Evolutionary conservation across 2,888 invertebrate species (phyloP).

Genomic region (Tridacna gigas): DNA sequence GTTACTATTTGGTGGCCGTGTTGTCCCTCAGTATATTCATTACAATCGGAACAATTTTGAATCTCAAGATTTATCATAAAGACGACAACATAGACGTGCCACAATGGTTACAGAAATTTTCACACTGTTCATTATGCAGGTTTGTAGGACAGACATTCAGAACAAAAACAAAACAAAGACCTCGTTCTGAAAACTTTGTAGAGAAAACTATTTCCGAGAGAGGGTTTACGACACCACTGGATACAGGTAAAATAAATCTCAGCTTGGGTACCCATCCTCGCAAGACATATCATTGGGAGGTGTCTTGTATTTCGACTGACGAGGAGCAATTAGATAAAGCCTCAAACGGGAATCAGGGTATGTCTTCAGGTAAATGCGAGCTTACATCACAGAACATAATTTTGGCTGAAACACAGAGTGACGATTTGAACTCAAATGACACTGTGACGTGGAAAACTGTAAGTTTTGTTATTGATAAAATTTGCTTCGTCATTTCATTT

Average conservation of each 20-base stretch:
- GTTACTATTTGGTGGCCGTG: constrained; percentile 5
- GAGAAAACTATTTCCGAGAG: not conserved
- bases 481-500: constrained; percentile 5
- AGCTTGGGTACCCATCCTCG: not conserved
- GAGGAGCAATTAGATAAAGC: not conserved
- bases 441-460: not conserved
- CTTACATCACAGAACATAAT: not conserved
- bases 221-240: no score
- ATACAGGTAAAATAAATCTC: no score
- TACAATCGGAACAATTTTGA: constrained; percentile 5
- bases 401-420: not conserved
- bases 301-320: not conserved
- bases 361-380: not conserved
- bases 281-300: not conserved
- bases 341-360: not conserved
- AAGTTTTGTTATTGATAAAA: not conserved
- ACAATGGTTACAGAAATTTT: not conserved
- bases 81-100: not conserved
- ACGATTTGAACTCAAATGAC: not conserved
- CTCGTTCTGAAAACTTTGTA: not conserved
- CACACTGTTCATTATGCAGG: not conserved
- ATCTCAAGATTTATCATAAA: not conserved
- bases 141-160: no score
- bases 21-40: constrained; percentile 5
- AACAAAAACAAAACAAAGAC: not conserved